Evolutionary conservation across 1,140 invertebrate genomes (phyloP).

Genomic region (Helicoverpa zea): DNA sequence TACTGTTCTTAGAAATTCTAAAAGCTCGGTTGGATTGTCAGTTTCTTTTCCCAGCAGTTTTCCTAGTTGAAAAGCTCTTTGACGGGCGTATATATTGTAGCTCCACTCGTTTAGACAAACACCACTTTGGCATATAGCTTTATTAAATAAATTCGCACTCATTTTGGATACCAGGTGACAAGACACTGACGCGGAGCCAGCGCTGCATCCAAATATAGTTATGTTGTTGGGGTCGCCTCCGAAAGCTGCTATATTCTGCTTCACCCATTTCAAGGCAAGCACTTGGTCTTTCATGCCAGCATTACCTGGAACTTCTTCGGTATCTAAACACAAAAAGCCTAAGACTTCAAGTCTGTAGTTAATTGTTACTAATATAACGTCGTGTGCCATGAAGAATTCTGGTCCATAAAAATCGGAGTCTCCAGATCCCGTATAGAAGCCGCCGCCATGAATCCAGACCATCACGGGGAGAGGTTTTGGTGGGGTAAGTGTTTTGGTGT

Average conservation of each 20-base stretch:
- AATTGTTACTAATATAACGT: slow-evolving; percentile 89
- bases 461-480: slow-evolving; percentile 88
- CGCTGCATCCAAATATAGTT: slow-evolving; percentile 91
- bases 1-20: slow-evolving; percentile 70
- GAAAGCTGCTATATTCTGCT: slow-evolving; percentile 88
- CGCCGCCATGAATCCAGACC: slow-evolving; percentile 92
- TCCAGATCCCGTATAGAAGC: slow-evolving; percentile 89
- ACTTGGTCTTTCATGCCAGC: slow-evolving; percentile 91
- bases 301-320: slow-evolving; percentile 88
- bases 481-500: slow-evolving; percentile 81
- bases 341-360: slow-evolving; percentile 89
- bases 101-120: slow-evolving; percentile 82
- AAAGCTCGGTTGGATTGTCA: slow-evolving; percentile 68
- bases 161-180: slow-evolving; percentile 90
- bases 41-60: slow-evolving; percentile 75
- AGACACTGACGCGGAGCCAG: slow-evolving; percentile 88
- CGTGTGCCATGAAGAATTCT: slow-evolving; percentile 88
- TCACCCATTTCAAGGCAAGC: slow-evolving; percentile 88
- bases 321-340: slow-evolving; percentile 86
- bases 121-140: slow-evolving; percentile 84
- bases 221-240: slow-evolving; percentile 87
- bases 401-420: slow-evolving; percentile 87
- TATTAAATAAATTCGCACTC: slow-evolving; percentile 82
- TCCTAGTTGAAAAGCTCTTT: slow-evolving; percentile 77
- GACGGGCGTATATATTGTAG: slow-evolving; percentile 68